Evolutionary conservation across 2,888 invertebrate genomes (phyloP).

Genomic region (Lampropteryx suffumata): DNA sequence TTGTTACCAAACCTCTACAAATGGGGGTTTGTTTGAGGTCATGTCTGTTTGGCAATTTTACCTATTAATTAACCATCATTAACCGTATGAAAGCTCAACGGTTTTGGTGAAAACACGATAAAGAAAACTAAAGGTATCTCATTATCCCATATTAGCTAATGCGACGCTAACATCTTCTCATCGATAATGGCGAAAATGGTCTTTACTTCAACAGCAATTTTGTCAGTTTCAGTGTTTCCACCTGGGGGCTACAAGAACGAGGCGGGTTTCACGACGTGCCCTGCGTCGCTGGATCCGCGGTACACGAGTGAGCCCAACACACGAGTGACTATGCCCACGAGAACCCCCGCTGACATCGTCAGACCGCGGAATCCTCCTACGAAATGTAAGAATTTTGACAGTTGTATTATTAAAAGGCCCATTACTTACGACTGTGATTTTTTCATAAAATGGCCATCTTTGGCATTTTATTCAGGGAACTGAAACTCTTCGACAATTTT

Average conservation of each 20-base stretch:
- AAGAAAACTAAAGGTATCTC: too few species aligned
- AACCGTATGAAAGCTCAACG: conserved; percentile 26
- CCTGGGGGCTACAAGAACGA: conserved; percentile 76
- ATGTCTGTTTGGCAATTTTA: conserved; percentile 42
- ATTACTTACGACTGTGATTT: too few species aligned
- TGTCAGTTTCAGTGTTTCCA: conserved; percentile 67
- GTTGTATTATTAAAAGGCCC: too few species aligned
- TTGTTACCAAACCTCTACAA: conserved; percentile 47
- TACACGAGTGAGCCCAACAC: conserved; percentile 92
- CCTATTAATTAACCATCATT: conserved; percentile 45
- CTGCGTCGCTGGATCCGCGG: conserved; percentile 79
- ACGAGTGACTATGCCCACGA: conserved; percentile 76
- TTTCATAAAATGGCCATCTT: too few species aligned
- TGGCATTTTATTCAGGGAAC: too few species aligned
- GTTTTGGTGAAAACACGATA: too few species aligned
- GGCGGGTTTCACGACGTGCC: conserved; percentile 73
- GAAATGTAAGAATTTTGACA: conserved; percentile 74
- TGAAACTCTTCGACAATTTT: too few species aligned
- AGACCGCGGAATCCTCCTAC: conserved; percentile 77
- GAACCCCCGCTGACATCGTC: conserved; percentile 89
- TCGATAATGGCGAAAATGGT: too few species aligned
- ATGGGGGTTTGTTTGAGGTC: conserved; percentile 46
- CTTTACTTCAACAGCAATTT: background rate
- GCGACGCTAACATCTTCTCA: too few species aligned
- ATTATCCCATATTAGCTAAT: too few species aligned